Percentiles rank a stretch among this genome's conserved stretches.
phyloP scores from a whole-genome alignment of 92 coral and sea anemone genomes.

The Phenganax stokvisi region DNA sequence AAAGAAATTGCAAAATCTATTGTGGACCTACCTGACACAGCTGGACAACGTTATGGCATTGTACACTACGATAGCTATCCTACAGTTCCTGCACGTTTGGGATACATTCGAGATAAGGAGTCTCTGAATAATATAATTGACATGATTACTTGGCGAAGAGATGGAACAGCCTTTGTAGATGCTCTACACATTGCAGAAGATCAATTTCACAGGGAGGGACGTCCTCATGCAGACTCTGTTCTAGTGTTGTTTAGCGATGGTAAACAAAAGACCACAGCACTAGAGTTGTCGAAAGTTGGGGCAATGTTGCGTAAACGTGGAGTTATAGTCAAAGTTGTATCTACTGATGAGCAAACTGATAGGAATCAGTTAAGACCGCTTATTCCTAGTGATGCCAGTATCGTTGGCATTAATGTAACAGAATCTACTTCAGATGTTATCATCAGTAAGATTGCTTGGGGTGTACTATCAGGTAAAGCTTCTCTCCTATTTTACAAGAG shows the following conservation, averaged over 20 bases:
- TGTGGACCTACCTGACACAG: constrained; percentile 21
- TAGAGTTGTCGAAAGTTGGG: constrained; percentile 20
- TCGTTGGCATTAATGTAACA: constrained; percentile 15
- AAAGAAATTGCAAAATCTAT: constrained; percentile 34
- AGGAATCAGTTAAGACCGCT: constrained; percentile 21
- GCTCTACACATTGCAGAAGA: constrained; percentile 27
- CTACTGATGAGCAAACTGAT: constrained; percentile 28
- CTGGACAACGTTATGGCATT: constrained; percentile 29
- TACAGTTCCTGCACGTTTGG: constrained; percentile 32
- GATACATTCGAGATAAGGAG: constrained; percentile 25
- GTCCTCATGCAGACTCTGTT: constrained; percentile 27
- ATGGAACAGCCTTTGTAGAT: constrained; percentile 17
- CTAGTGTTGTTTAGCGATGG: constrained; percentile 33
- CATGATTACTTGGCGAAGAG: constrained; percentile 34
- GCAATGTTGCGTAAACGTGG: constrained; percentile 22
- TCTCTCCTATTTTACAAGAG: too few species aligned
- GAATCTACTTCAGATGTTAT: background rate
- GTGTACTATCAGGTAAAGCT: constrained; percentile 15
- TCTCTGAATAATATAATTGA: constrained; percentile 19
- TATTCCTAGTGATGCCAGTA: constrained; percentile 4
- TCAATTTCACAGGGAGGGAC: constrained; percentile 35
- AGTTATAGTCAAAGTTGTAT: constrained; percentile 5
- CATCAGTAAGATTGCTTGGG: constrained; percentile 28
- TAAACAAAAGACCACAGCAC: background rate
- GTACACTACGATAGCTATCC: constrained; percentile 34